These are phyloP conservation scores for Zeuzera pyrina DNA, from an alignment of 2,888 invertebrate genomes.

Conservation along the genomic window DNA sequence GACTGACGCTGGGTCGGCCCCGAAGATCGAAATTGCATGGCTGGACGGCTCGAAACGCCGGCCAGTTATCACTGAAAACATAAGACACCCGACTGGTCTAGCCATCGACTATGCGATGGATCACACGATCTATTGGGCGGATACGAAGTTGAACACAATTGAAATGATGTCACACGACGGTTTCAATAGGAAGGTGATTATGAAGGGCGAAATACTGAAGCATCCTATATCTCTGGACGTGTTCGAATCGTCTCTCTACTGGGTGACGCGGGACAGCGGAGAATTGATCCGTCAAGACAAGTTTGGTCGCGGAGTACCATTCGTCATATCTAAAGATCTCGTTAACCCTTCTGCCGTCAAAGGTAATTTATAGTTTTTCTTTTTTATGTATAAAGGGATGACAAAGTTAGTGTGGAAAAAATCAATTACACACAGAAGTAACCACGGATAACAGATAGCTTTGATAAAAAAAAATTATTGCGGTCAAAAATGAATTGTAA, in stretches of 20 bases:
- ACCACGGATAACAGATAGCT: too few species aligned
- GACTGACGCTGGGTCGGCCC: conserved; percentile 92
- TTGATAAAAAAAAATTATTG: too few species aligned
- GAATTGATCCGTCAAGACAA: conserved; percentile 94
- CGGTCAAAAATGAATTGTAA: too few species aligned
- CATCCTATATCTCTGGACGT: conserved; percentile 93
- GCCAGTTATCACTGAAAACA: conserved; percentile 84
- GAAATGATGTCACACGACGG: conserved; percentile 91
- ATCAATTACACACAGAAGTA: too few species aligned
- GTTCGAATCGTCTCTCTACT: conserved; percentile 93
- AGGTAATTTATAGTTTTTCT: too few species aligned
- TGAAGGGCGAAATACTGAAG: conserved; percentile 80
- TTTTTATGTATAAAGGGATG: too few species aligned
- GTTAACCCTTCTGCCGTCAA: conserved; percentile 90
- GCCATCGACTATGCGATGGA: conserved; percentile 93
- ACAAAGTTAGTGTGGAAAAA: too few species aligned
- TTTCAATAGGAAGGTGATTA: conserved; percentile 78
- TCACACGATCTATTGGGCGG: conserved; percentile 95
- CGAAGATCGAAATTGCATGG: conserved; percentile 96
- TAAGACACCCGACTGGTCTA: conserved; percentile 91
- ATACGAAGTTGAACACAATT: conserved; percentile 91
- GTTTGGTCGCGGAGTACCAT: conserved; percentile 95
- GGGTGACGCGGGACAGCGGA: conserved; percentile 92
- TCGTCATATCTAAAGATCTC: conserved; percentile 85
- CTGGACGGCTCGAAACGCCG: conserved; percentile 95